Evolutionary conservation across 2,888 invertebrate genomes (phyloP).

Genomic region (Drosophila prostipennis): DNA sequence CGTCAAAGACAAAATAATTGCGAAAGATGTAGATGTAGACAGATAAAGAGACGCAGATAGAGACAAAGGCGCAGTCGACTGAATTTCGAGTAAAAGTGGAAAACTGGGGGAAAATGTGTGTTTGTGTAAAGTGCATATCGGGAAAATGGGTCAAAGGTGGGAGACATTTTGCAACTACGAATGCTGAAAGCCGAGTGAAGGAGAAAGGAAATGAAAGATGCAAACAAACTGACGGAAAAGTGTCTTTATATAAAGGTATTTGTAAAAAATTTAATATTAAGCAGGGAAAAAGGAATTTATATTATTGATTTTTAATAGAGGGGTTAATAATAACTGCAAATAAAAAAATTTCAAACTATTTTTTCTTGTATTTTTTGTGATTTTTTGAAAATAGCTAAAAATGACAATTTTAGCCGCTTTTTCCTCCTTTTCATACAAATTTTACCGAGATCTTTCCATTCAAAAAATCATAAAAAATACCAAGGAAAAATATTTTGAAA

Average conservation of each 20-base stretch:
- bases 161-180: constrained; percentile 49
- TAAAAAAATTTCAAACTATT: too few species aligned
- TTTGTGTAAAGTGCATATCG: constrained; percentile 50
- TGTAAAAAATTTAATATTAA: not conserved
- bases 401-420: too few species aligned
- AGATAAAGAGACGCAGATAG: constrained; percentile 36
- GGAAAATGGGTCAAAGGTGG: constrained; percentile 65
- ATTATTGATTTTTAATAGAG: too few species aligned
- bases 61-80: constrained; percentile 27
- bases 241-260: constrained; percentile 13
- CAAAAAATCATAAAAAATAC: too few species aligned
- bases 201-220: constrained; percentile 6
- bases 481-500: too few species aligned
- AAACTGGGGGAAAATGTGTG: constrained; percentile 22
- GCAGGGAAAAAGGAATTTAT: too few species aligned
- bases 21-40: constrained; percentile 51
- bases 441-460: too few species aligned
- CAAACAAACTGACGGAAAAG: constrained; percentile 6
- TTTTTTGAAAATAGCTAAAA: too few species aligned
- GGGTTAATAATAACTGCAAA: too few species aligned
- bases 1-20: constrained; percentile 61
- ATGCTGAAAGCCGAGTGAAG: constrained; percentile 26
- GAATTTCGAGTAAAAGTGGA: constrained; percentile 62
- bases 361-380: too few species aligned
- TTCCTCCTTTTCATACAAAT: too few species aligned